phyloP scores from a whole-genome alignment of 2,113 vertebrate genomes.

The Perca flavescens region DNA sequence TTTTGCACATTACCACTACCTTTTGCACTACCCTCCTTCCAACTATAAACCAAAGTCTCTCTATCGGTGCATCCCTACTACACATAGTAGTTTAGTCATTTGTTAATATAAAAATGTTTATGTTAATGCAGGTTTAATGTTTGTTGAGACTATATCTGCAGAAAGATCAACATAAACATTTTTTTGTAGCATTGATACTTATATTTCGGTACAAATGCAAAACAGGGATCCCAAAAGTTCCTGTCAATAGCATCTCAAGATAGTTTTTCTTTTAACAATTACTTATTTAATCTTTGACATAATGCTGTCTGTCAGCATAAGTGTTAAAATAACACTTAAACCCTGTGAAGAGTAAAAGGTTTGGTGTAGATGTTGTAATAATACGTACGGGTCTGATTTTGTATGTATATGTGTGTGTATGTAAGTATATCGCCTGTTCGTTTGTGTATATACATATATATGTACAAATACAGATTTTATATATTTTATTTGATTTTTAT shows the following conservation, averaged over 20 bases:
- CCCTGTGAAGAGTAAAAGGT: conserved; percentile 22
- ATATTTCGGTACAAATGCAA: neutral
- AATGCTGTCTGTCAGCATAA: conserved; percentile 26
- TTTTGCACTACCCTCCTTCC: neutral
- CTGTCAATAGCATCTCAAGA: conserved; percentile 1
- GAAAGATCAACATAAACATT: neutral
- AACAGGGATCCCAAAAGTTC: neutral
- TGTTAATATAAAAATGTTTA: neutral
- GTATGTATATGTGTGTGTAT: too few species aligned
- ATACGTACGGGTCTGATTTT: too few species aligned
- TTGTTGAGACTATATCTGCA: neutral
- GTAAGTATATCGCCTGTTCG: too few species aligned
- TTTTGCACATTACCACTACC: too few species aligned
- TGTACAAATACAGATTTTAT: too few species aligned
- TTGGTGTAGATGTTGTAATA: neutral
- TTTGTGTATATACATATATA: too few species aligned
- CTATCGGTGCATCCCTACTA: neutral
- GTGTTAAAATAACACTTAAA: conserved; percentile 16
- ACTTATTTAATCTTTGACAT: conserved; percentile 19
- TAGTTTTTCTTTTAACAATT: conserved; percentile 9
- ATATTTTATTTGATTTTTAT: too few species aligned
- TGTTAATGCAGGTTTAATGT: neutral
- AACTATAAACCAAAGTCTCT: neutral
- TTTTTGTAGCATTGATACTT: neutral
- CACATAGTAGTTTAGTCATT: neutral